Base-by-base conservation (phyloP, 92 coral and sea anemone genomes). In the Anthopleura xanthogrammica region DNA sequence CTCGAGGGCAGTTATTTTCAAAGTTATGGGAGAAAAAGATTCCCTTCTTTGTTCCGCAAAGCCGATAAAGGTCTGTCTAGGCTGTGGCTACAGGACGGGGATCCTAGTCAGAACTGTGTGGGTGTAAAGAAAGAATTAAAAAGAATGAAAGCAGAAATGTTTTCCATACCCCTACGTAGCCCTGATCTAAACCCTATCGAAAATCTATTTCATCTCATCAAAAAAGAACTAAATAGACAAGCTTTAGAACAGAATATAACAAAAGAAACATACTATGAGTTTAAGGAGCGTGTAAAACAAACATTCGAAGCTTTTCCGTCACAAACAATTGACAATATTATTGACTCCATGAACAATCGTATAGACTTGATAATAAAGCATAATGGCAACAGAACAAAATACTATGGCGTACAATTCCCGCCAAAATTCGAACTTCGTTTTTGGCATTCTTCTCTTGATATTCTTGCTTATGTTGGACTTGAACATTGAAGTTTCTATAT, bases 141-240 rank as follows among this genome's bases (percentile, higher is more conserved):
- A 39, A 42, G 48, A 14, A 48, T 74, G 42, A 65, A 82, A 41
- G 77, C 85, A 5, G 60, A 74, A 68, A 52, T 88, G 39, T 66
- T 85, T 16, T 22, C 43, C 41, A 88, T 88, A n/a, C 88, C 88
- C 3, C 50, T 89, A 6, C 76, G 89, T 3, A 83, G 88, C 41
- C 91, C 91, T 14, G 91, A 88, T 80, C 11, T 88, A 56, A 84
- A 84, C 73, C 91, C 91, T 0, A 88, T 85, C 0, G 88, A 88
- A 60, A 88, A 84, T 46, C 50, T 88, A 3, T 88, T 88, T 58
- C 84, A 78, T 68, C 75, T 83, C 5, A 77, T 84, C 3, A 65
- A 52, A 42, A 52, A 58, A 36, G 48, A 72, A 52, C 68, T 88
- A 70, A 62, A 57, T 40, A 43, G 72, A 16, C 64, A 85, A 11